Base-by-base conservation (phyloP, 1,140 invertebrate species). In the Plodia interpunctella region DNA sequence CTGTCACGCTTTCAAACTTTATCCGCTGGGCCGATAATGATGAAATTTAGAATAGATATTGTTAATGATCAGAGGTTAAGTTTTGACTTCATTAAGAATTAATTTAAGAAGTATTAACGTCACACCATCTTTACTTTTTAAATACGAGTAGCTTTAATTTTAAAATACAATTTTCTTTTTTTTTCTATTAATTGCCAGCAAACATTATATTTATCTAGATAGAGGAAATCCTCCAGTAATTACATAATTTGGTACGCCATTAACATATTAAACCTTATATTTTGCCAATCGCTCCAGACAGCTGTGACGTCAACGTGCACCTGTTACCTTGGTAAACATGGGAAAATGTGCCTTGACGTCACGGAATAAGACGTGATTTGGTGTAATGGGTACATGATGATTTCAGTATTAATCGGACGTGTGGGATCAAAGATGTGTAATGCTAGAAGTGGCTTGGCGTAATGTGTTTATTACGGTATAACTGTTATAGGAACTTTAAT, bases 361-460 rank as follows among this genome's bases (percentile, higher is more conserved):
- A 20, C 8, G 13, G 13, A 21, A 8, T 25, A 53, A 53, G 51
- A 13, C 21, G 8, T 25, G 13, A 10, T 25, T 25, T 53, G 13
- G n/a, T 51, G 49, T 51, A 51, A 51, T 51, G n/a, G 15, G 19
- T n/a, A 25, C 21, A 15, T 5, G n/a, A 53, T 25, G 21, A 53
- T 53, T 53, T 53, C 25, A 53, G 20, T 1, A 53, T 11, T n/a
- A 53, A 53, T 53, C 51, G n/a, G 21, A 25, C 51, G 38, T 44
- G 38, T 44, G 38, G 38, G 38, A 44, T 44, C 38, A 44, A 44
- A 44, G 38, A 44, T 44, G 6, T 44, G 13, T 44, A 44, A 44
- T 44, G 38, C 38, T 15, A 15, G 38, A 44, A 44, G 38, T 32
- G 30, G 21, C 6, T 32, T 32, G n/a, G n/a, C n/a, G 4, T 32